Evolutionary conservation across 2,888 invertebrate genomes (phyloP).

Genomic region (Tetragnatha montana): DNA sequence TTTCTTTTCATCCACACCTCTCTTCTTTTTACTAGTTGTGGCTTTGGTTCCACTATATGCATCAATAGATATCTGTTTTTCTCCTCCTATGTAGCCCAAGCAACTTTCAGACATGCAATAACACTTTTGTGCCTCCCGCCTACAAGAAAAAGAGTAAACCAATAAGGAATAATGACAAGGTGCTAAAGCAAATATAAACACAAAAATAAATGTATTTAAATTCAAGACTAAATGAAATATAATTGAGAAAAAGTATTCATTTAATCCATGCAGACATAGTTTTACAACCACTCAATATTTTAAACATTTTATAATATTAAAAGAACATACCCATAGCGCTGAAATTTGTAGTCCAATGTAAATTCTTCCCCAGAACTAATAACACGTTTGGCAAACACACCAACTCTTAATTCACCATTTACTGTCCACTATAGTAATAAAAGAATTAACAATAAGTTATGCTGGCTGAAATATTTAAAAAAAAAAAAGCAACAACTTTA

Average conservation of each 20-base stretch:
- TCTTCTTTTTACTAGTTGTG: slow-evolving; percentile 41
- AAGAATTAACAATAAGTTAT: neutral
- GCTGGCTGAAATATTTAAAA: neutral
- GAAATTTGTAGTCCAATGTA: slow-evolving; percentile 99
- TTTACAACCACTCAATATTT: no score
- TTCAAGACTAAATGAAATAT: neutral
- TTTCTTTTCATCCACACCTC: slow-evolving; percentile 71
- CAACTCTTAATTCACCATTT: slow-evolving; percentile 88
- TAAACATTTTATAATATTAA: neutral
- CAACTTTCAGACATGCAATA: slow-evolving; percentile 93
- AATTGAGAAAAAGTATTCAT: neutral
- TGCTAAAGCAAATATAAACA: neutral
- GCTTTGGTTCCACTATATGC: slow-evolving; percentile 78
- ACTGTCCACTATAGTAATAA: slow-evolving; percentile 78
- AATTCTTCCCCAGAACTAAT: slow-evolving; percentile 94
- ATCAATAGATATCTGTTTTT: slow-evolving; percentile 71
- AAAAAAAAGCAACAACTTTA: neutral
- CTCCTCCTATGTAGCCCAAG: slow-evolving; percentile 92
- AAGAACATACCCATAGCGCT: slow-evolving; percentile 89
- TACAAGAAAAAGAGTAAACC: slow-evolving; percentile 75
- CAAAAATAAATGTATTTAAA: neutral
- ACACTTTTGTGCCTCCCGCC: slow-evolving; percentile 96
- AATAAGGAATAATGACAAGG: neutral
- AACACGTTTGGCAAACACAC: slow-evolving; percentile 93
- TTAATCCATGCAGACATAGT: no score